Base-by-base conservation (phyloP, 2,113 vertebrate species). In the Gymnogyps californianus region DNA sequence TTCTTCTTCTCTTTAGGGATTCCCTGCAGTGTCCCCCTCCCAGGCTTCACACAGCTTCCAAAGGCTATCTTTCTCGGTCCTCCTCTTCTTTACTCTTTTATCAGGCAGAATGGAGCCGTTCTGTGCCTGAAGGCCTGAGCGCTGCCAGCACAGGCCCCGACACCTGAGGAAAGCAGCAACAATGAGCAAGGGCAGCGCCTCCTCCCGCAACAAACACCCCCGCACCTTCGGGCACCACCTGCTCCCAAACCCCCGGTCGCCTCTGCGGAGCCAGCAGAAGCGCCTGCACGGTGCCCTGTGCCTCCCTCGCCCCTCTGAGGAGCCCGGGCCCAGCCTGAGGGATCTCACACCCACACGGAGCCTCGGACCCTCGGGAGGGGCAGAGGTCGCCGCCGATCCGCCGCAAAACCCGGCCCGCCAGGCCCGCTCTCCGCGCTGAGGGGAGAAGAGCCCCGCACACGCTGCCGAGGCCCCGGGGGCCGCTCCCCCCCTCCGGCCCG, bases 311-410 rank as follows among this genome's bases (percentile, higher is more conserved):
- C 36, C 51, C 52, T 17, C 67, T 3, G 34, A 55, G 40, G 18
- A 32, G 42, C 29, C 21, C 13, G 12, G 16, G 16, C 28, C 12
- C 70, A 14, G 46, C 62, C 71, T 4, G 34, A 20, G 47, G 13
- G 24, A 4, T 0, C 46, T 16, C 29, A 4, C 36, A 5, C 58
- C 28, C 44, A 1, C 6, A 14, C 32, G 11, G 10, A 44, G 32
- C 28, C 28, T 7, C 42, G 7, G 16, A 34, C 19, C 22, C 36
- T 38, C 34, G 6, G 42, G n/a, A 51, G 17, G 65, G 28, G 36
- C 66, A 7, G 31, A 11, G 11, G 3, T 32, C 14, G 9, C 54
- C 31, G 10, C 44, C 24, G 34, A n/a, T 9, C n/a, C 34, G 18
- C 49, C 24, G 16, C 40, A 18, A 54, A 14, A 26, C 24, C 42